Conservation (phyloP, 1,140 invertebrate genomes). For the Chrysomallon squamiferum region DNA sequence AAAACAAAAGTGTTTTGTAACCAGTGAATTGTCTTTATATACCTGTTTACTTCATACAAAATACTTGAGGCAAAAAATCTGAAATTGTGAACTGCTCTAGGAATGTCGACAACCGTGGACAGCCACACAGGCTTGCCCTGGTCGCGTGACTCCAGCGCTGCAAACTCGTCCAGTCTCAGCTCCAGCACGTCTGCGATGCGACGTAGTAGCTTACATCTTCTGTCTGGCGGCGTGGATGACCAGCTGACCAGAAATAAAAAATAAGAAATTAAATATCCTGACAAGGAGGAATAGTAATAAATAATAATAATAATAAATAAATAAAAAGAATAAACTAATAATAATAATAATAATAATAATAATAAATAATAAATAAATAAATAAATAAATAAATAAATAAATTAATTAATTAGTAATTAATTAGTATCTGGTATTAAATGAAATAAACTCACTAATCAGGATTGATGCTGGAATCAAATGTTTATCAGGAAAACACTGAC, state of each 20-base stretch:
- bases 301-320: too few species aligned
- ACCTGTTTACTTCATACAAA: constrained; percentile 63
- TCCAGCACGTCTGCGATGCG: constrained; percentile 69
- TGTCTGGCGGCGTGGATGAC: constrained; percentile 41
- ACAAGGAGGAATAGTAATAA: not conserved
- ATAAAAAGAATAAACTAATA: not conserved
- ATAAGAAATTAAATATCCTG: not conserved
- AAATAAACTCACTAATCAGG: too few species aligned
- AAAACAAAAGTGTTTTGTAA: too few species aligned
- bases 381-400: not conserved
- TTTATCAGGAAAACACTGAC: too few species aligned
- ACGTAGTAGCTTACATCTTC: constrained; percentile 47
- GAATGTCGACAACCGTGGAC: constrained; percentile 68
- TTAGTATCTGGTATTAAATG: not conserved
- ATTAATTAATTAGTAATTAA: not conserved
- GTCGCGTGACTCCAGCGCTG: constrained; percentile 67
- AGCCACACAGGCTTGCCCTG: constrained; percentile 71
- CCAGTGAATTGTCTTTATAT: too few species aligned
- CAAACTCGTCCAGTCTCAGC: constrained; percentile 65
- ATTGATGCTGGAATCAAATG: too few species aligned
- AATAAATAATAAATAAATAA: not conserved
- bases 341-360: not conserved
- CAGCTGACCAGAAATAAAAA: constrained; percentile 40
- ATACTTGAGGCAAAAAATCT: constrained; percentile 68
- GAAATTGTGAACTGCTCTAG: constrained; percentile 69